Evolutionary conservation across 2,888 invertebrate genomes (phyloP), one percentile per base, ranked within the genome.

Genomic region (Pollenia labialis): DNA sequence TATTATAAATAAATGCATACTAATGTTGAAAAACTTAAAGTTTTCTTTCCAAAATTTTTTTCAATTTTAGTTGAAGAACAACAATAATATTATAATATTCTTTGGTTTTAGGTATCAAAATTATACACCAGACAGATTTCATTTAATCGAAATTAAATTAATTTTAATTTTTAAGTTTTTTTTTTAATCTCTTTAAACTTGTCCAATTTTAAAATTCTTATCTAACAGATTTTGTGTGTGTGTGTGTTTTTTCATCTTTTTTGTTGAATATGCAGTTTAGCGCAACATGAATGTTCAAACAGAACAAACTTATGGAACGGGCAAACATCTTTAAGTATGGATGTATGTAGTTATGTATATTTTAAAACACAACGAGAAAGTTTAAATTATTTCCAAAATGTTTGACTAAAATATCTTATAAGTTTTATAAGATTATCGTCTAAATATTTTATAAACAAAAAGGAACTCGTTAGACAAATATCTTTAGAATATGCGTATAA

Each of bases 391-490:
- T 72, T 71, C 6, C 6, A 16, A 52, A 48, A 40, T 14, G n/a
- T 58, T 58, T 48, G 32, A 10, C 58, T 32, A 23, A 58, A 54
- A 40, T 60, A 58, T 46, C 60, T 32, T 48, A 48, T 16, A 46
- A 60, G 48, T 74, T 74, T 32, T 23, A 60, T 60, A 48, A 60
- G 48, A 74, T 48, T 60, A 56, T n/a, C 18, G 58, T 58, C 72
- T 58, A 58, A 72, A 71, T 54, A 71, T 71, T 56, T 44, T 71
- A 44, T 48, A 74, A 74, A 62, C 60, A 75, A 75, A 50, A 40
- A 69, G 18, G 12, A 54, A 16, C 42, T 69, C 54, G 16, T 68
- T 52, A 40, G 40, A 69, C 9, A 69, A 69, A 52, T 42, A 69
- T 42, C 52, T 46, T 14, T 50, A 32, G n/a, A 44, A 18, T n/a